Percentiles rank a stretch among this genome's conserved stretches.
Evolutionary conservation across 2,797 vertebrate genomes (phyloP).

Genomic region (Hyperoplus immaculatus): DNA sequence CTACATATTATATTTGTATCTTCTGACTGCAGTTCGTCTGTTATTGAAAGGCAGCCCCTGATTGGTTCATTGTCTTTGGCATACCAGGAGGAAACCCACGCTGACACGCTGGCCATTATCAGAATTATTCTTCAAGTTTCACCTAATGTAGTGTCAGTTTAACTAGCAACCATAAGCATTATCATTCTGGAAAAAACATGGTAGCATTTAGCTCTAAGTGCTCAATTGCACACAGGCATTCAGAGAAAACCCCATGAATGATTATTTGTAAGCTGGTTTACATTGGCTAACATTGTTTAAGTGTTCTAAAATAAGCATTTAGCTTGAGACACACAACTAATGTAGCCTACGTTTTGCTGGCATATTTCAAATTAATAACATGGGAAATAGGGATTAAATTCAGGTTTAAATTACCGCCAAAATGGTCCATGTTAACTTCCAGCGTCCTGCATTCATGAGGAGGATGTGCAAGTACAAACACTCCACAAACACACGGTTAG

Average conservation of each 20-base stretch:
- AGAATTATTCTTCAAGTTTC: too few species aligned
- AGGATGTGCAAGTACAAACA: background rate
- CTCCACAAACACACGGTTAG: too few species aligned
- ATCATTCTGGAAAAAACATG: background rate
- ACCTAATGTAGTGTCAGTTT: too few species aligned
- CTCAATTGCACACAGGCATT: background rate
- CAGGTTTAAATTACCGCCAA: background rate
- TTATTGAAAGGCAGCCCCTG: too few species aligned
- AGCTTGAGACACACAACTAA: background rate
- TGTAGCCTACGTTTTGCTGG: background rate
- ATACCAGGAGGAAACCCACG: too few species aligned
- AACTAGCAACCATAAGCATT: background rate
- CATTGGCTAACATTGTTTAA: background rate
- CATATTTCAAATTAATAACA: background rate
- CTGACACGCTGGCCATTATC: too few species aligned
- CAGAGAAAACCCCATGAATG: accelerated
- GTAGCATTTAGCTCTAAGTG: background rate
- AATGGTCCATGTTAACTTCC: background rate
- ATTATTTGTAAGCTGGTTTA: background rate
- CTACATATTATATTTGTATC: too few species aligned
- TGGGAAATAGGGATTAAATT: background rate
- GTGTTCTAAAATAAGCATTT: background rate
- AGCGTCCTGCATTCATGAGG: background rate
- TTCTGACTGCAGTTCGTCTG: too few species aligned
- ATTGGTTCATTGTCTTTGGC: too few species aligned